Percentiles rank a stretch among this genome's conserved stretches.
Conservation (phyloP, 2,888 invertebrate genomes). For the Nymphalis urticae region DNA sequence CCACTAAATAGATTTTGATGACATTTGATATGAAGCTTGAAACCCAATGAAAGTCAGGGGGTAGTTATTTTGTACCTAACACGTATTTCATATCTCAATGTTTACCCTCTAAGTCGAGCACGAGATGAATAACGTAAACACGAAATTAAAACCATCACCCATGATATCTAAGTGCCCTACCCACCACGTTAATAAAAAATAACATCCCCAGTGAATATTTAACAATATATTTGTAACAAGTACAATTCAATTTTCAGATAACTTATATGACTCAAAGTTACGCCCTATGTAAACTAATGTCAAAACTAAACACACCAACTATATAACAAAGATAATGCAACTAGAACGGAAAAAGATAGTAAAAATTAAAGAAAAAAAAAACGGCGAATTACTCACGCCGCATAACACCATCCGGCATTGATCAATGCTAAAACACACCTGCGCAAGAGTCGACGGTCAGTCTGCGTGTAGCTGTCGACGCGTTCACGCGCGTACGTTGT, state of each 20-base stretch:
- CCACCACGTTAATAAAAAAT: too few relatives aligned
- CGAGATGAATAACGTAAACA: too few relatives aligned
- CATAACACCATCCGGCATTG: slow-evolving; percentile 61
- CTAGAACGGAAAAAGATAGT: slow-evolving; percentile 26
- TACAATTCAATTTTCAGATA: background rate
- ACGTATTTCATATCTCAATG: too few relatives aligned
- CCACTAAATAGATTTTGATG: too few relatives aligned
- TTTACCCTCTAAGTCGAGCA: too few relatives aligned
- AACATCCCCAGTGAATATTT: background rate
- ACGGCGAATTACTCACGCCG: slow-evolving; percentile 32
- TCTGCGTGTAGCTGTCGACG: slow-evolving; percentile 41
- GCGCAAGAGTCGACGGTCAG: slow-evolving; percentile 54
- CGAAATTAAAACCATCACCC: too few relatives aligned
- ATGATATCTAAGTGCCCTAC: too few relatives aligned
- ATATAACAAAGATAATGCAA: slow-evolving; percentile 20
- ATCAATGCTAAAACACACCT: slow-evolving; percentile 59
- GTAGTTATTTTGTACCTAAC: too few relatives aligned
- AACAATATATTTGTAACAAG: background rate
- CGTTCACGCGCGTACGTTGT: slow-evolving; percentile 24
- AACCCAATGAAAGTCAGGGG: too few relatives aligned
- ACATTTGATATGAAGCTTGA: too few relatives aligned
- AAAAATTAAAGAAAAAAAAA: slow-evolving; percentile 14
- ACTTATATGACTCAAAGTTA: background rate
- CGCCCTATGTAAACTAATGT: slow-evolving; percentile 1
- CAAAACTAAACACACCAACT: background rate